Evolutionary conservation across 2,888 invertebrate species (phyloP), one percentile per base, ranked within the genome.

Genomic region (Chirona hameri): DNA sequence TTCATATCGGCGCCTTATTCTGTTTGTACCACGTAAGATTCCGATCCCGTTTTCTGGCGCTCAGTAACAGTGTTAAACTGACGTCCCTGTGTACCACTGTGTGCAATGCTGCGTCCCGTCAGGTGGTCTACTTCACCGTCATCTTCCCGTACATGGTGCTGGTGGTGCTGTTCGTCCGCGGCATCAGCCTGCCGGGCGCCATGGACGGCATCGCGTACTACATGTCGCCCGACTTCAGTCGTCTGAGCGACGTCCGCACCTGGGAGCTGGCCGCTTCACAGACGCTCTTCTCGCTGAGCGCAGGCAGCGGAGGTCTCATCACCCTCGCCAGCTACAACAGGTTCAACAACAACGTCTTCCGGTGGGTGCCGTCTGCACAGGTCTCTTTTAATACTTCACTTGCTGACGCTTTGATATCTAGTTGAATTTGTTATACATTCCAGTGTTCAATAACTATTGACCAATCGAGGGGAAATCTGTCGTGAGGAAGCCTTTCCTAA

Each of bases 191-290:
- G 60, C 96, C 97, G 0, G 99, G 98, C 15, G 97, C 98, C 0
- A 93, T 92, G 0, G 93, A 94, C 86, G 99, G 99, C 18, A 96
- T 99, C 84, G 91, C 92, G 86, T 98, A 97, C 88, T 99, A 99
- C 88, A 90, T 99, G 82, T 95, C 93, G 87, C 98, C 98, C 0
- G 95, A 98, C 88, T 98, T 65, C 65, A 65, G 65, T n/a, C 24
- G n/a, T n/a, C 27, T 65, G 10, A 7, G 27, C 27, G 65, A 65
- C 65, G 27, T 65, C 4, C 65, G 65, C 94, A 98, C 98, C 5
- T 99, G 99, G 99, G 97, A 98, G 12, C 98, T 98, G 87, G 99
- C 99, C 0, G 99, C 98, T 3, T 97, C 98, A 0, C 98, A 99
- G 90, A 98, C 99, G 15, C 98, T 98, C 90, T 99, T 98, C 89